Conservation (phyloP, 2,113 vertebrate genomes). For the Eubucco bourcierii region DNA sequence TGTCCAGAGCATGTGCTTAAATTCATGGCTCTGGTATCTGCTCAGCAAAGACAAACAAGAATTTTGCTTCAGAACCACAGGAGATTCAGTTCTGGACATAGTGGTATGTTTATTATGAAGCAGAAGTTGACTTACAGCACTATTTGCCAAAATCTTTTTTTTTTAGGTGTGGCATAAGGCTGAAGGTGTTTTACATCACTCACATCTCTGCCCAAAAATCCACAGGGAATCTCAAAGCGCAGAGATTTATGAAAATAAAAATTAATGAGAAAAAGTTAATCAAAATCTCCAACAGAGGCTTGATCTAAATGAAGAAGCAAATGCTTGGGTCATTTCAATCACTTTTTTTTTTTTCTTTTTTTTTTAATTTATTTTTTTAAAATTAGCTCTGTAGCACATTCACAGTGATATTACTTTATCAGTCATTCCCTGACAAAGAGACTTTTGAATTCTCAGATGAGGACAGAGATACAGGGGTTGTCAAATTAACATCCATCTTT, state of each 20-base stretch:
- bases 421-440: background rate
- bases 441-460: conserved; percentile 2
- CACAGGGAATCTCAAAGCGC: background rate
- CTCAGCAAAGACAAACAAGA: background rate
- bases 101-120: background rate
- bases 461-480: background rate
- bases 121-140: background rate
- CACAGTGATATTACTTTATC: background rate
- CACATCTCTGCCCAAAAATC: background rate
- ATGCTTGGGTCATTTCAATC: background rate
- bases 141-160: background rate
- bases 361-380: no score
- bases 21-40: background rate
- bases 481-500: conserved; percentile 1
- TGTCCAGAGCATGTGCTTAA: background rate
- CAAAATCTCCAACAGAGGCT: background rate
- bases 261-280: background rate
- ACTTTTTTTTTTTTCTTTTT: background rate
- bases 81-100: background rate
- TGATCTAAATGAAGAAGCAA: background rate
- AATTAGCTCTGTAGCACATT: background rate
- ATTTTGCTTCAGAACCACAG: background rate
- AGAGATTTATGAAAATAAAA: background rate
- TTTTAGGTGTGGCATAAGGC: background rate
- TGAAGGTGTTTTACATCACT: background rate